Conservation (phyloP, 2,888 invertebrate genomes). For the Argyra leucocephala region DNA sequence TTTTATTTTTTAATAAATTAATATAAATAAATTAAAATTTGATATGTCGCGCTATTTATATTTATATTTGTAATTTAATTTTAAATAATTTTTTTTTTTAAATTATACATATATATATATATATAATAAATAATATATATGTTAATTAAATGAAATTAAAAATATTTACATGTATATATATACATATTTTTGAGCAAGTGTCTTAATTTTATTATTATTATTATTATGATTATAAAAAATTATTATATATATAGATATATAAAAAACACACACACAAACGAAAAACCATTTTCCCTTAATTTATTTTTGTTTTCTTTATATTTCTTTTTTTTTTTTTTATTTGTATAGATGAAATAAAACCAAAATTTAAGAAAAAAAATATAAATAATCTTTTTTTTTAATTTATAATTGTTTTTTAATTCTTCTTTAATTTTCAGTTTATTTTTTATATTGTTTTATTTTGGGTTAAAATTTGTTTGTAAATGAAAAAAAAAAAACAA, state of each 20-base stretch:
- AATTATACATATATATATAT: constrained; percentile 1
- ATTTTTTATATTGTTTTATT: too few species aligned
- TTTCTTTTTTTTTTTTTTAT: neutral
- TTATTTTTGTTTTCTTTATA: neutral
- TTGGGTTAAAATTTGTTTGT: too few species aligned
- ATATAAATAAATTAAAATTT: neutral
- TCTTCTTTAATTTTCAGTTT: too few species aligned
- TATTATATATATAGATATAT: neutral
- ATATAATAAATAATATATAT: too few species aligned
- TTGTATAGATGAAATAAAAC: constrained; percentile 1
- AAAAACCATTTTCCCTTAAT: neutral
- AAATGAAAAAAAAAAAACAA: too few species aligned
- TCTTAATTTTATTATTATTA: constrained; percentile 1
- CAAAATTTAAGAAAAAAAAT: constrained; percentile 1
- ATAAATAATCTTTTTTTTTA: too few species aligned
- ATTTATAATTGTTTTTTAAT: too few species aligned
- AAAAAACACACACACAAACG: neutral
- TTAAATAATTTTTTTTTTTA: neutral
- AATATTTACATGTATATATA: neutral
- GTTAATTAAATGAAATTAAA: too few species aligned
- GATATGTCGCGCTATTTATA: constrained; percentile 2
- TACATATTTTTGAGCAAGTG: constrained; percentile 2
- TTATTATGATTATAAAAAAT: neutral
- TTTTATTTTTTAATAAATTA: neutral
- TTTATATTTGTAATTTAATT: neutral